Evolutionary conservation across 2,797 vertebrate genomes (phyloP).

Genomic region (Darevskia nairensis): DNA sequence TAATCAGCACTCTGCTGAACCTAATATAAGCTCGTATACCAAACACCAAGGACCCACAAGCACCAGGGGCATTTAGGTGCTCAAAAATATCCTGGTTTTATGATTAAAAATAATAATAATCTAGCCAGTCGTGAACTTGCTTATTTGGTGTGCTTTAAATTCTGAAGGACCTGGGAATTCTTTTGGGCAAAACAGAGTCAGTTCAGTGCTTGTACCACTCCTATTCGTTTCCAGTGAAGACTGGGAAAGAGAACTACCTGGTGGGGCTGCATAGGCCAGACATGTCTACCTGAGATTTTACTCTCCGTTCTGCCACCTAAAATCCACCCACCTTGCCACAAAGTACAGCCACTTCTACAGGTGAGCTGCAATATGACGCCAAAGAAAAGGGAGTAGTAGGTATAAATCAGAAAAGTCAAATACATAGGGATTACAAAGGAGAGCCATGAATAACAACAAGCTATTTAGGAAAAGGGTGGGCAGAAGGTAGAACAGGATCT

Average conservation of each 20-base stretch:
- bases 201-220: background rate
- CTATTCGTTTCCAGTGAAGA: background rate
- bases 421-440: background rate
- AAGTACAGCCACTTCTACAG: too few relatives aligned
- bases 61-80: background rate
- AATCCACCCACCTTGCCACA: background rate
- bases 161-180: too few relatives aligned
- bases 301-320: background rate
- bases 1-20: slow-evolving; percentile 63
- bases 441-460: background rate
- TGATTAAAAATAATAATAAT: background rate
- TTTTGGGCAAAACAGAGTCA: background rate
- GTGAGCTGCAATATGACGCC: background rate
- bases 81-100: background rate
- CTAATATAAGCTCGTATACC: background rate
- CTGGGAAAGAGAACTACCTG: background rate
- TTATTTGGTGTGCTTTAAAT: background rate
- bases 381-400: background rate
- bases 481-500: background rate
- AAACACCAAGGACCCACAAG: background rate
- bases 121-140: background rate
- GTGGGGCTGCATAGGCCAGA: too few relatives aligned
- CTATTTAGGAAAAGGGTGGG: background rate
- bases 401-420: background rate
- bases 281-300: too few relatives aligned